These are phyloP conservation scores for Apogon talboti DNA, from an alignment of 2,797 vertebrate genomes.

Conservation along the genomic window DNA sequence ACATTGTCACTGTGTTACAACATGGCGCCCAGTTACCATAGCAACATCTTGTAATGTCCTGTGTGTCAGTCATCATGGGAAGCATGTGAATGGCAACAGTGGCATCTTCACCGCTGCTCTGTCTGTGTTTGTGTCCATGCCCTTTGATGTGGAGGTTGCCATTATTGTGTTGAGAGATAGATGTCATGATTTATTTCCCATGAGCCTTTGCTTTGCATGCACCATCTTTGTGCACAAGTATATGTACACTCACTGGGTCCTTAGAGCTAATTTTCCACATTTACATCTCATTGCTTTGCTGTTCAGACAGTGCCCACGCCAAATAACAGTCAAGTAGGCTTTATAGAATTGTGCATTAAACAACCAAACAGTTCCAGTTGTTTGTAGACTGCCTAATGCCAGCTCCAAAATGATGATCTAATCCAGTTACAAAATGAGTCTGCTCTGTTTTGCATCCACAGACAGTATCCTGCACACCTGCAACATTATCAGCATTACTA, in stretches of 20 bases:
- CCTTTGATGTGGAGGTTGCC: background rate
- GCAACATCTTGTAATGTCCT: background rate
- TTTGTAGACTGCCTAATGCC: conserved; percentile 20
- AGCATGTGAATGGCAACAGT: conserved; percentile 4
- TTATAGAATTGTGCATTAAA: conserved; percentile 10
- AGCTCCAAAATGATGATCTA: conserved; percentile 24
- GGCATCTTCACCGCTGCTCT: background rate
- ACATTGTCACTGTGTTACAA: background rate
- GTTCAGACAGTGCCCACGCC: conserved; percentile 15
- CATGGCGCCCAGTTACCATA: background rate
- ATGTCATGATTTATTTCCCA: conserved; percentile 19
- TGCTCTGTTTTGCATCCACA: conserved; percentile 10
- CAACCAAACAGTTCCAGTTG: conserved; percentile 15
- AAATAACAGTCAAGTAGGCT: conserved; percentile 21
- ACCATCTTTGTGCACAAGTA: conserved; percentile 8
- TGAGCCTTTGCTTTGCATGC: conserved; percentile 42
- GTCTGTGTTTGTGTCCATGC: background rate
- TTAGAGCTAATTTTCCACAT: conserved; percentile 6
- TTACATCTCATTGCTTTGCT: conserved; percentile 21
- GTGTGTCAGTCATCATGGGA: conserved; percentile 9
- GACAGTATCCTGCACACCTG: conserved; percentile 10
- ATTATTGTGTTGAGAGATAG: background rate
- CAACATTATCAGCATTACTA: conserved; percentile 28
- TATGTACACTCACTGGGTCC: conserved; percentile 1
- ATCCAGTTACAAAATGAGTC: conserved; percentile 17